Evolutionary conservation across 2,888 invertebrate species (phyloP), one percentile per base, ranked within the genome.

Genomic region (Ligdia adustata): DNA sequence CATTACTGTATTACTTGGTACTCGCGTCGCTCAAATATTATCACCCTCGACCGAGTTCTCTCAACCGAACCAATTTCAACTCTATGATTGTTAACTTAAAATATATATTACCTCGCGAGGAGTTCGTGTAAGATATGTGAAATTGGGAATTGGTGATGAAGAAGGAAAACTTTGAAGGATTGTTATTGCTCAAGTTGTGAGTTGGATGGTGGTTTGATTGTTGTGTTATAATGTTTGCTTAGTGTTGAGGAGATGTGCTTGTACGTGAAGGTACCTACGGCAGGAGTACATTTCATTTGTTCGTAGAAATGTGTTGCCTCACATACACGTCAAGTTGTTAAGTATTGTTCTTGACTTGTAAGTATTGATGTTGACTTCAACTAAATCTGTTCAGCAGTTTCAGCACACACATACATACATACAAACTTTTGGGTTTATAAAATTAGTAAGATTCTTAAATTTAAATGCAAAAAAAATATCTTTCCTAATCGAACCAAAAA

Each of bases 1-100:
- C 66, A 67, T 72, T 69, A 74, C 74, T 67, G 69, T 72, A 71
- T 75, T 72, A 74, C n/a, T n/a, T n/a, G n/a, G 62, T 60, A 55
- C 52, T 44, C 48, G 57, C 62, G 68, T 73, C 75, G 65, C 66
- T 64, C 61, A 60, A 54, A 61, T 61, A 62, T 68, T 61, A 66
- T 62, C 60, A 47, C 52, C 37, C 28, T 28, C 34, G 34, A 46
- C 33, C 40, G 27, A 46, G 2, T 6, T 22, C 9, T 15, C 4
- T 15, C 13, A 33, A 34, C 34, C 34, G 24, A 51, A 31, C 9
- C 7, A 29, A 5, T 42, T 27, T 35, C 16, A 26, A 56, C 61
- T 49, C 18, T 64, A 39, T 9, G 1, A n/a, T 2, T 3, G 0
- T 4, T 9, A 2, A 0, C 4, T 11, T 57, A 50, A 34, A 43